Evolutionary conservation across 2,113 vertebrate species (phyloP), one percentile per base, ranked within the genome.

Genomic region (Mesoclemmys tuberculata): DNA sequence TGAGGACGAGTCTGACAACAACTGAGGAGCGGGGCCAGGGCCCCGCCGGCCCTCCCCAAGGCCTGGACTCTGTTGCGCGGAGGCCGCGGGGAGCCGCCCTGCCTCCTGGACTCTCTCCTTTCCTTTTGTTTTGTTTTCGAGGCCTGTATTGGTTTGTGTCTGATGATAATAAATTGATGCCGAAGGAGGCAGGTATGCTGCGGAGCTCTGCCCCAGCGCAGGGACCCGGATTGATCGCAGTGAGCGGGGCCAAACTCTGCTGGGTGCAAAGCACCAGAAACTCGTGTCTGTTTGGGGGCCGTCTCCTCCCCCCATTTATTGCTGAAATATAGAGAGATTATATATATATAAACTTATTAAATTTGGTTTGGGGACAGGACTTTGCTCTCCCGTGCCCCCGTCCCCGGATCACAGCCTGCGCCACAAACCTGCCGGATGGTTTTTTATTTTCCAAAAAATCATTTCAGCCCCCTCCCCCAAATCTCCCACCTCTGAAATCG

Each of bases 1-100:
- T 0, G 98, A 98, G 92, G 99, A 99, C 0, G 99, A 99, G 92
- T 99, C 99, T 0, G 99, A 99, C 97, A 99, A 99, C 98, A 99
- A 99, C 98, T 99, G 99, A 98, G 95, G 90, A 94, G 4, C 0
- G 4, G 87, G 92, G 94, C 93, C 87, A 1, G 1, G 90, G 93
- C 93, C 84, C 92, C 77, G 91, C 96, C 97, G 7, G 52, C 90
- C 18, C 38, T 10, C 82, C 77, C 64, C n/a, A 55, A 86, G 52
- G 68, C 54, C 27, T 1, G 46, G 96, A 91, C 90, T 87, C 74
- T 44, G 22, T 44, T 77, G 74, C 26, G 12, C 49, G 79, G 58
- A 91, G 87, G 92, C 93, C 87, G 93, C 27, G 19, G 8, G 1
- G 10, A 78, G 71, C 44, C 93, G 90, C 96, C 84, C 96, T 56